Base-by-base conservation (phyloP, 2,888 invertebrate species). In the Drosophila austrosaltans region DNA sequence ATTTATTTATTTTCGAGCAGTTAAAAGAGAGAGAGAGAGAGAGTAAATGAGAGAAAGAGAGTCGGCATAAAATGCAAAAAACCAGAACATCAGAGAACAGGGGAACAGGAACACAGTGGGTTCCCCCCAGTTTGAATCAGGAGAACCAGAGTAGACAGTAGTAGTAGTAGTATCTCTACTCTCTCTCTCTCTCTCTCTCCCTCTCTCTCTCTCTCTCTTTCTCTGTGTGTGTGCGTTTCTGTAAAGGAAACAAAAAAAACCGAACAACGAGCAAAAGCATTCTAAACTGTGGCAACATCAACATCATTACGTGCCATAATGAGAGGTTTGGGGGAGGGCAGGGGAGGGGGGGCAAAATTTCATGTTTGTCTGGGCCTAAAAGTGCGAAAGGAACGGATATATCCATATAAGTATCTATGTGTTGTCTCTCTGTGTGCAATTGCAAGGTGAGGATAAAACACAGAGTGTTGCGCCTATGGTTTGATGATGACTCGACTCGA, bases 201-300 rank as follows among this genome's bases (percentile, higher is more conserved):
- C 8, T 36, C 10, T 10, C 36, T 36, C 36, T 36, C 36, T 36
- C 8, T 36, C 36, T 36, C 2, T 36, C 36, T 36, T 2, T 36
- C 8, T 76, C 67, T 66, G 68, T 63, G 32, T 42, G 48, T 62
- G 32, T 48, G 22, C 22, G 44, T 48, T 63, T 53, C 53, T 63
- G 71, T 62, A 10, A 36, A 36, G 32, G 28, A 28, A 4, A 56
- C 56, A 62, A 54, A 53, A 69, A 48, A 48, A 48, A 25, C 48
- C 25, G 16, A 16, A 16, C 48, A 48, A 48, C 22, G 25, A 57
- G 72, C 82, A 72, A 36, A 36, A 77, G 77, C 78, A 79, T 82
- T 83, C 85, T 76, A 76, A 82, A 82, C 70, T 83, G 88, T 86
- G 83, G 86, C 88, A 80, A 83, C 83, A 86, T 83, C 80, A 86